These are phyloP conservation scores for Larimichthys polyactis DNA, from an alignment of 2,113 vertebrate species.

Conservation along the genomic window DNA sequence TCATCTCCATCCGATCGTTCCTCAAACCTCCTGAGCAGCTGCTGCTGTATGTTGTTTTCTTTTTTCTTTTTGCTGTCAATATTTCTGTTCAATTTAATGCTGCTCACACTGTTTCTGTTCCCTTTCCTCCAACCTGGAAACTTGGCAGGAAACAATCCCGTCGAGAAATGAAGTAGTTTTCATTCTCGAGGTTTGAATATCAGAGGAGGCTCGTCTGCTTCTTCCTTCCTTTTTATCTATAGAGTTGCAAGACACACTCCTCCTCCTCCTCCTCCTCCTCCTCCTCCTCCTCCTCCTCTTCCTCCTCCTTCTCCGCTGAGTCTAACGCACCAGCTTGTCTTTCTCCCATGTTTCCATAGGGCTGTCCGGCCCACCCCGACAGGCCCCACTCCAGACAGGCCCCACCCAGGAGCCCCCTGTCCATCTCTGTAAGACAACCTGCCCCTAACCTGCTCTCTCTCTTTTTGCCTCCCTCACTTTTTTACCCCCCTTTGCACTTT, in stretches of 20 bases:
- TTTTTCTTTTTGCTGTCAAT: slow-evolving; percentile 37
- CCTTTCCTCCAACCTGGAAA: slow-evolving; percentile 12
- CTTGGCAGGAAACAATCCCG: neutral
- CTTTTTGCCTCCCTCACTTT: neutral
- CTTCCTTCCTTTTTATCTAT: neutral
- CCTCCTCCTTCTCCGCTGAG: slow-evolving; percentile 38
- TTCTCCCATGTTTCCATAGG: slow-evolving; percentile 82
- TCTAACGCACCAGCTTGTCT: slow-evolving; percentile 77
- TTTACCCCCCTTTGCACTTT: slow-evolving; percentile 1
- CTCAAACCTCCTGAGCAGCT: slow-evolving; percentile 6
- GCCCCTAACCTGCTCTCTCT: slow-evolving; percentile 42
- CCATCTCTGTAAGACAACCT: slow-evolving; percentile 84
- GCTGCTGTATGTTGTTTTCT: slow-evolving; percentile 53
- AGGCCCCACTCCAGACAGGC: slow-evolving; percentile 84
- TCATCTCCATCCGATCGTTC: neutral
- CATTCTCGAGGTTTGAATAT: slow-evolving; percentile 16
- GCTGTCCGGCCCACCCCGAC: slow-evolving; percentile 83
- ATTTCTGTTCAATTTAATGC: slow-evolving; percentile 58
- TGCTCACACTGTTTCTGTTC: slow-evolving; percentile 42
- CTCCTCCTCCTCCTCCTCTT: slow-evolving; percentile 13
- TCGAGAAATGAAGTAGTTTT: neutral
- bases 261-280: no score
- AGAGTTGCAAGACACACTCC: neutral
- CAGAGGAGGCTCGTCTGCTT: neutral
- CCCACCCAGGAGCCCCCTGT: slow-evolving; percentile 84